These are phyloP conservation scores for Hipposideros larvatus DNA, from an alignment of 2,797 vertebrate species.

Conservation along the genomic window DNA sequence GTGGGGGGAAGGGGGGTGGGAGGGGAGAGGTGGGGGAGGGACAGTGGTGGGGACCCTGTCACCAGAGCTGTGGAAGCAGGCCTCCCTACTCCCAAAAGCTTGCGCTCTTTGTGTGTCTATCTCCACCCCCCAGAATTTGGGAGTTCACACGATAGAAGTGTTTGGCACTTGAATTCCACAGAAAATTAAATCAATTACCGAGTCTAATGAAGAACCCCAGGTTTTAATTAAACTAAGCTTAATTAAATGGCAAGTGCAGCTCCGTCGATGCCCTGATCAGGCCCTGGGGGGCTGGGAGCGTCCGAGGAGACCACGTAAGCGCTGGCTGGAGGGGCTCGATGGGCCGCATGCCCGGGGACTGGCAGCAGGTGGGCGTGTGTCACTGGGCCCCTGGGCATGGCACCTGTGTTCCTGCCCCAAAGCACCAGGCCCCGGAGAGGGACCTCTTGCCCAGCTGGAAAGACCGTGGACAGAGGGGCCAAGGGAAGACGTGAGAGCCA, in stretches of 20 bases:
- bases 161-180: slow-evolving; percentile 82
- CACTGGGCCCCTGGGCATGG: neutral
- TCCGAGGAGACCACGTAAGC: slow-evolving; percentile 76
- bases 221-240: slow-evolving; percentile 97
- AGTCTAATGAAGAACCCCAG: slow-evolving; percentile 94
- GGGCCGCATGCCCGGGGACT: neutral
- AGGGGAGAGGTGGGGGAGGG: fast-evolving
- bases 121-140: neutral
- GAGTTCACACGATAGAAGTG: neutral
- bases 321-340: neutral
- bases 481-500: fast-evolving
- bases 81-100: no score
- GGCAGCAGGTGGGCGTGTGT: neutral
- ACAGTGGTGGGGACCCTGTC: fast-evolving
- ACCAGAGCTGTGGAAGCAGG: no score
- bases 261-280: slow-evolving; percentile 88
- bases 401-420: neutral
- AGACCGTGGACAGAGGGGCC: neutral
- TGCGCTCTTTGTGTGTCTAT: fast-evolving
- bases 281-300: slow-evolving; percentile 83
- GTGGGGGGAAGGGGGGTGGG: fast-evolving
- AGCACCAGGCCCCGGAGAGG: neutral
- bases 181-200: slow-evolving; percentile 98
- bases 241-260: slow-evolving; percentile 92
- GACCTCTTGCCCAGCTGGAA: neutral